Conservation (phyloP, 2,797 vertebrate genomes). For the Chiroxiphia lanceolata region DNA sequence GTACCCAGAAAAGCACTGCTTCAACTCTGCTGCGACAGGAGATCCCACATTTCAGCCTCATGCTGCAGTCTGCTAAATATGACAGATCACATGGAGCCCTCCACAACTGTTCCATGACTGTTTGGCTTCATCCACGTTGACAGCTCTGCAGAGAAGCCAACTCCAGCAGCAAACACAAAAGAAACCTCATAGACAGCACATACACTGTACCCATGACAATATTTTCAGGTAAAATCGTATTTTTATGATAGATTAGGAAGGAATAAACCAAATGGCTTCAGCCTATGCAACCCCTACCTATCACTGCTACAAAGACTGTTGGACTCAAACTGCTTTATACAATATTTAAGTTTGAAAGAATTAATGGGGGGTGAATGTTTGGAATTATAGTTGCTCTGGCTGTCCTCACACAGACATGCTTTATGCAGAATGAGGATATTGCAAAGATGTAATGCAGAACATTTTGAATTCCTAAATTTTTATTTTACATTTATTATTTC, state of each 20-base stretch:
- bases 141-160: not conserved
- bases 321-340: not conserved
- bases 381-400: not conserved
- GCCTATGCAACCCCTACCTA: not conserved
- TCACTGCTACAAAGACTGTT: not conserved
- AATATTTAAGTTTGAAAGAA: not conserved
- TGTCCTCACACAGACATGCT: not conserved
- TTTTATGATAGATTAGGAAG: not conserved
- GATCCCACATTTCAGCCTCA: not conserved
- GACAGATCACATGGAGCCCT: not conserved
- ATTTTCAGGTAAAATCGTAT: not conserved
- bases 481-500: not conserved
- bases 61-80: not conserved
- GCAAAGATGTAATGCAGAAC: not conserved
- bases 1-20: constrained; percentile 12
- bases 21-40: constrained; percentile 27
- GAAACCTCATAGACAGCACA: not conserved
- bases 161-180: not conserved
- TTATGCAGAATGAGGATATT: not conserved
- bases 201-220: not conserved
- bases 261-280: not conserved
- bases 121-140: not conserved
- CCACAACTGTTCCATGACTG: not conserved
- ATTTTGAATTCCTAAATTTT: not conserved
- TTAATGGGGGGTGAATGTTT: not conserved